Base-by-base conservation (phyloP, 2,113 vertebrate species). In the Stomatorhinus ivindoensis region DNA sequence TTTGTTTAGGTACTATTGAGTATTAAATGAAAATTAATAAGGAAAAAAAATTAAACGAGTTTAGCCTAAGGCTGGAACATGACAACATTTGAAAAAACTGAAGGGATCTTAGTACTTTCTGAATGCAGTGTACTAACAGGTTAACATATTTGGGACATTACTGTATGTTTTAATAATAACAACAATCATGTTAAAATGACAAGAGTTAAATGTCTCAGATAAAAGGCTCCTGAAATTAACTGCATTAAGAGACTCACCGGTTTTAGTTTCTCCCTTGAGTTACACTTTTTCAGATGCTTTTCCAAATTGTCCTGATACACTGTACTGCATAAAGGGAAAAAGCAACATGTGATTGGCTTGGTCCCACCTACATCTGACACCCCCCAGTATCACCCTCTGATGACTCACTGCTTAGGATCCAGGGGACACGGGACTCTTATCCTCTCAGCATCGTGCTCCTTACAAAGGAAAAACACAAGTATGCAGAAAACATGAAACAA, bases 211-310 rank as follows among this genome's bases (percentile, higher is more conserved):
- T 39, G 11, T 39, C 35, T 31, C 31, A 19, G n/a, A 39, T n/a
- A 27, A 27, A 65, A 10, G 9, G 61, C 15, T 82, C 35, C 17
- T 82, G 35, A 82, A 82, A 39, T 69, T 15, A 80, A 80, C 50
- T 13, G 55, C 19, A 27, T 7, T 15, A 13, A 61, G 89, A 69
- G 27, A 95, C 97, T 96, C 93, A 99, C 98, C 5, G 98, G 97
- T 93, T 96, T 97, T 4, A 96, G 96, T 91, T 97, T 98, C 90
- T 97, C 97, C 92, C 97, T 97, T 69, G 97, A 96, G 91, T 99
- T 99, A 91, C 98, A 99, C 90, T 97, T 99, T 94, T 97, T 98
- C 93, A 99, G 95, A 90, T 99, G 98, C 90, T 97, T 98, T 90
- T 96, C 92, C 73, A 99, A 95, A 84, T 96, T 96, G 92, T 99